These are phyloP conservation scores for Heptranchias perlo DNA, from an alignment of 2,113 vertebrate genomes.

Conservation along the genomic window DNA sequence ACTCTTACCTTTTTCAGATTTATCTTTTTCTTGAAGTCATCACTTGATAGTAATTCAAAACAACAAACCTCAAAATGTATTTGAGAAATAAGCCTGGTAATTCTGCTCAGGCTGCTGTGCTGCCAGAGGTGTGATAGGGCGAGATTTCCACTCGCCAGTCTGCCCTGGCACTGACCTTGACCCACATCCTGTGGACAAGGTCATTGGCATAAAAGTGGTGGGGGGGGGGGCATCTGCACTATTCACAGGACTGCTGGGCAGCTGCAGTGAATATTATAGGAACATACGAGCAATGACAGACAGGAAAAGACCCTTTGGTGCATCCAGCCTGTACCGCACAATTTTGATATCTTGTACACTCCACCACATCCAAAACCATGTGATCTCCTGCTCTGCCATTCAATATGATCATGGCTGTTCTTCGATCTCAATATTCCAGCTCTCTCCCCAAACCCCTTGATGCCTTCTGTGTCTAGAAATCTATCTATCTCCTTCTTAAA, in stretches of 20 bases:
- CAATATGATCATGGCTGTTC: no score
- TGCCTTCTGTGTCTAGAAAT: no score
- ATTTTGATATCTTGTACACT: no score
- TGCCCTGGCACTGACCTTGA: neutral
- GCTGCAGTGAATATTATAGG: neutral
- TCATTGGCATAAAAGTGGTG: neutral
- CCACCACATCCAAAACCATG: no score
- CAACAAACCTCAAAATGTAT: neutral
- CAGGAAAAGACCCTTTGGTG: no score
- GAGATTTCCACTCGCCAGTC: neutral
- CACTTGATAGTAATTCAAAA: neutral
- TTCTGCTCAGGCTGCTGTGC: neutral
- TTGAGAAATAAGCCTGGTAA: neutral
- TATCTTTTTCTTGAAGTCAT: neutral
- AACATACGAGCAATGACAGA: no score
- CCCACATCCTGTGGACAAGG: neutral
- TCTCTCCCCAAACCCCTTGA: no score
- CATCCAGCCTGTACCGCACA: no score
- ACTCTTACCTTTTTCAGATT: neutral
- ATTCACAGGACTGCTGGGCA: neutral
- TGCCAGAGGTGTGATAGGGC: neutral
- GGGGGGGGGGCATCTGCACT: no score
- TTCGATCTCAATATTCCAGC: no score
- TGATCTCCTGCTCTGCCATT: no score
- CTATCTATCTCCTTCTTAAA: no score